phyloP scores from a whole-genome alignment of 2,888 invertebrate genomes.

The Microctonus hyperodae region DNA sequence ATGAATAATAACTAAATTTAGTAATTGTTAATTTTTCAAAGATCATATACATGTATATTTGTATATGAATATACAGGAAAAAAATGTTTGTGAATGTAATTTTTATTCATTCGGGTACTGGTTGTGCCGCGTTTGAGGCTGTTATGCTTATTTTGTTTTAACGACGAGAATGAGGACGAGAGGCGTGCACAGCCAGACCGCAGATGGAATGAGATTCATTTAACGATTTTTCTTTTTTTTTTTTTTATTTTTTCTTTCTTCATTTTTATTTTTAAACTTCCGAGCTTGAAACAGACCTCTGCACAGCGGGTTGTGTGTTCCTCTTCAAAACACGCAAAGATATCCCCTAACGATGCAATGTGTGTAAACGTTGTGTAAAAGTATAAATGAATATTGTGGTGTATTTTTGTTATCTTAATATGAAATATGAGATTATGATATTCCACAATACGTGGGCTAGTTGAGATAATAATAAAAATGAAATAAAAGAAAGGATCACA shows the following conservation, averaged over 20 bases:
- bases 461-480: no score
- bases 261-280: not conserved
- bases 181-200: not conserved
- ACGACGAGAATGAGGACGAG: not conserved
- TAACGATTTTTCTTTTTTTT: constrained; percentile 5
- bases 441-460: not conserved
- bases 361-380: not conserved
- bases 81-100: not conserved
- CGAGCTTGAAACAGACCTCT: not conserved
- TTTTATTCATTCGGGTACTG: not conserved
- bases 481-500: no score
- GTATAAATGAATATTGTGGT: not conserved
- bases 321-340: not conserved
- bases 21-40: not conserved
- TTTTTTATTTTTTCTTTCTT: not conserved
- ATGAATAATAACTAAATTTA: not conserved
- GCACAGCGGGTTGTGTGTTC: not conserved
- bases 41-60: not conserved
- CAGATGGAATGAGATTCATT: constrained; percentile 12
- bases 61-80: not conserved
- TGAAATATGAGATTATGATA: not conserved
- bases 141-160: constrained; percentile 1
- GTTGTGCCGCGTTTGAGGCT: not conserved
- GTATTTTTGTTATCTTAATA: not conserved
- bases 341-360: not conserved